Conservation (phyloP, 2,797 vertebrate species). For the Pangasius mekongensis region DNA sequence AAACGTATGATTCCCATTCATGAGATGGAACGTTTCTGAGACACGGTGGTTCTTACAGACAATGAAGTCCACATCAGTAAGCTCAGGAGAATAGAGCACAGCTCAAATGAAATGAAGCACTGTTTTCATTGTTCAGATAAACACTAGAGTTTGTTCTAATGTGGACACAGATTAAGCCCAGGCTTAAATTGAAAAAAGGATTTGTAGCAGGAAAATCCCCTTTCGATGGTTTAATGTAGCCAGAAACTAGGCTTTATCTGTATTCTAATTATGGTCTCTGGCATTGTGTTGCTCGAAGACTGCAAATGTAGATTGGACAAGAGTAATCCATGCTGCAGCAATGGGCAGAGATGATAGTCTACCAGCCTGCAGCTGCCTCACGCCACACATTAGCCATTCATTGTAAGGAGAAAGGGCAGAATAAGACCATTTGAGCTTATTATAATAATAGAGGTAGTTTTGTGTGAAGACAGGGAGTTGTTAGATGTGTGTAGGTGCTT, state of each 20-base stretch:
- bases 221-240: slow-evolving; percentile 29
- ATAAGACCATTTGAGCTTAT: slow-evolving; percentile 52
- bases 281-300: slow-evolving; percentile 29
- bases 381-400: slow-evolving; percentile 59
- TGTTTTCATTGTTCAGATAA: slow-evolving; percentile 47
- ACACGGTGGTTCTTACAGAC: not conserved
- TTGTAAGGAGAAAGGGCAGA: slow-evolving; percentile 48
- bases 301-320: slow-evolving; percentile 50
- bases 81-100: not conserved
- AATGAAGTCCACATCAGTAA: slow-evolving; percentile 26
- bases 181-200: slow-evolving; percentile 45
- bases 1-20: slow-evolving; percentile 10
- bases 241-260: slow-evolving; percentile 37
- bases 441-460: slow-evolving; percentile 47
- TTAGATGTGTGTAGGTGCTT: slow-evolving; percentile 33
- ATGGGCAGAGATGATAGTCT: slow-evolving; percentile 55
- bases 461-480: slow-evolving; percentile 46
- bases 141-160: slow-evolving; percentile 42
- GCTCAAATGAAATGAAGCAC: slow-evolving; percentile 23
- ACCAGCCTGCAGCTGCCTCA: slow-evolving; percentile 58
- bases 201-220: slow-evolving; percentile 44
- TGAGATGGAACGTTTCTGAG: not conserved
- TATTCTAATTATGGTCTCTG: slow-evolving; percentile 40
- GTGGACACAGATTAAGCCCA: slow-evolving; percentile 43
- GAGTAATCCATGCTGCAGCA: slow-evolving; percentile 56